Conservation (phyloP, 2,888 invertebrate genomes). For the Aelia acuminata region DNA sequence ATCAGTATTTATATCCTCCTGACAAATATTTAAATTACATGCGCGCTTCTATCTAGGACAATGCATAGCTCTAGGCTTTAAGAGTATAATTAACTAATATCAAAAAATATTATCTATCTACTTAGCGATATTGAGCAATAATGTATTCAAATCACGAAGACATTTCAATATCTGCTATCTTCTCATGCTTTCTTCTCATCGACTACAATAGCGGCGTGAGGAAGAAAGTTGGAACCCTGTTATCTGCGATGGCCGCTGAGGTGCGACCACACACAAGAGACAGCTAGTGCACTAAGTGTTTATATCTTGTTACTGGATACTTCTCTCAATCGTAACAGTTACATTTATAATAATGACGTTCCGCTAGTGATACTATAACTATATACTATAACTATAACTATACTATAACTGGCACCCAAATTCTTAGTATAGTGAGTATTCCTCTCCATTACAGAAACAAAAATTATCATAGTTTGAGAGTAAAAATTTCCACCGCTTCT, state of each 20-base stretch:
- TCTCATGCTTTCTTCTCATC: conserved; percentile 51
- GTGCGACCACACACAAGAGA: neutral
- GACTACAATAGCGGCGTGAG: conserved; percentile 44
- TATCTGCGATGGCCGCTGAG: conserved; percentile 35
- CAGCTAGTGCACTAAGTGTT: neutral
- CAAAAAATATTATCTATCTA: conserved; percentile 52
- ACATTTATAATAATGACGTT: too few species aligned
- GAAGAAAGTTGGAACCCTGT: conserved; percentile 45
- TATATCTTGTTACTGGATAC: neutral
- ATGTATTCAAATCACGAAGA: conserved; percentile 54
- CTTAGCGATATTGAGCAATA: conserved; percentile 49
- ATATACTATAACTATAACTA: too few species aligned
- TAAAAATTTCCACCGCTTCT: too few species aligned
- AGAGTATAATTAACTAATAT: conserved; percentile 36
- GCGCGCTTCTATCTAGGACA: neutral
- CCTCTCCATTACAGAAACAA: too few species aligned
- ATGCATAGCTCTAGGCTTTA: neutral
- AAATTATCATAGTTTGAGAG: too few species aligned
- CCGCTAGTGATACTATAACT: too few species aligned
- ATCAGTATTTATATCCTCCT: neutral
- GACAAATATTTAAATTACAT: neutral
- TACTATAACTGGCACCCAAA: too few species aligned
- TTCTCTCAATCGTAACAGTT: neutral
- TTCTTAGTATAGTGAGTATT: too few species aligned
- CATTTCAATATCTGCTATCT: conserved; percentile 47